Evolutionary conservation across 2,888 invertebrate genomes (phyloP).

Genomic region (Tridacna crocea): DNA sequence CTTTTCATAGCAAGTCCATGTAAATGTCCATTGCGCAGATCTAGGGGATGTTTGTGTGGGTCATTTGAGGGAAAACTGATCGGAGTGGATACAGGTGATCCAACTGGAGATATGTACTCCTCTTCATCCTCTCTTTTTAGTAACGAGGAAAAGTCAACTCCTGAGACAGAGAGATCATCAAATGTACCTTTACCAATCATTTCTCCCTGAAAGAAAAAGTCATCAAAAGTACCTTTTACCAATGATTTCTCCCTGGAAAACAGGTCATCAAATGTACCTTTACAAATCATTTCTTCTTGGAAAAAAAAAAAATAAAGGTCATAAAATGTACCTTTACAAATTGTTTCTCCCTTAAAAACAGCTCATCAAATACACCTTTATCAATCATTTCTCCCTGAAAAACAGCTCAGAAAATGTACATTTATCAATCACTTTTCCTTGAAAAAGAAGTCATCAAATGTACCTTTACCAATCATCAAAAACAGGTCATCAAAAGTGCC

Average conservation of each 20-base stretch:
- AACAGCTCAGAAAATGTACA: too few relatives aligned
- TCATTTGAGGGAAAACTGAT: constrained; percentile 3
- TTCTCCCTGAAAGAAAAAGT: constrained; percentile 74
- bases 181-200: constrained; percentile 80
- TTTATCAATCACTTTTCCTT: too few relatives aligned
- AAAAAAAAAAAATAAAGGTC: too few relatives aligned
- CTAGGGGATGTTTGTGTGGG: constrained; percentile 12
- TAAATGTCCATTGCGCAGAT: constrained; percentile 24
- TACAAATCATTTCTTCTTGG: constrained; percentile 79
- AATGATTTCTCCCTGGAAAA: too few relatives aligned
- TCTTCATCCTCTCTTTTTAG: constrained; percentile 78
- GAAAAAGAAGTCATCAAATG: constrained; percentile 81
- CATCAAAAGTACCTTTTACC: too few relatives aligned
- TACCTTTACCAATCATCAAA: constrained; percentile 79
- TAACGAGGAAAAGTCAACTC: constrained; percentile 80
- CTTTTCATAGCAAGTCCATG: constrained; percentile 20
- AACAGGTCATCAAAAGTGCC: too few relatives aligned
- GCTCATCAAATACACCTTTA: constrained; percentile 80
- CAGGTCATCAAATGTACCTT: constrained; percentile 81
- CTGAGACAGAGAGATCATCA: constrained; percentile 78
- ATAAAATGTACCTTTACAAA: too few relatives aligned
- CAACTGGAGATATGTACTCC: constrained; percentile 42
- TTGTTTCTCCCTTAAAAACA: too few relatives aligned
- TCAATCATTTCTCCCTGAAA: constrained; percentile 79
- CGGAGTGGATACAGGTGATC: background rate